A percentile compares a stretch with the other conserved stretches of the same genome.
Conservation (phyloP, 2,888 invertebrate genomes). For the Pandemis corylana region DNA sequence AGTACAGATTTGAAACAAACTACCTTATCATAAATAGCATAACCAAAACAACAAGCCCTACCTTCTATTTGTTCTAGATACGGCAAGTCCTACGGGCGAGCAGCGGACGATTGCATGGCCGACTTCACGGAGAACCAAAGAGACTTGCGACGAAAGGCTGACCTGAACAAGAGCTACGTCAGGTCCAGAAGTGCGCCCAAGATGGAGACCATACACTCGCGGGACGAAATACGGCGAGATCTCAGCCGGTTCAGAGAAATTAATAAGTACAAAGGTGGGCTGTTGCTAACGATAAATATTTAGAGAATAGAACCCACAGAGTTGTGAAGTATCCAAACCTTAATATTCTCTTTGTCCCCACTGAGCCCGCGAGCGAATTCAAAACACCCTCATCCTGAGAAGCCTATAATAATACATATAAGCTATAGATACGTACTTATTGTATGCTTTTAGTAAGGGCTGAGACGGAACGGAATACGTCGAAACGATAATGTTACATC, state of each 20-base stretch:
- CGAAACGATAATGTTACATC: too few relatives aligned
- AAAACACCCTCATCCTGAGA: too few relatives aligned
- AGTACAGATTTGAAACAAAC: too few relatives aligned
- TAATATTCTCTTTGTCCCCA: too few relatives aligned
- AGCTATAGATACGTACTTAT: too few relatives aligned
- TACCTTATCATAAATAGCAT: background rate
- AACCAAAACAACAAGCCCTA: background rate
- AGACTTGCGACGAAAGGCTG: constrained; percentile 70
- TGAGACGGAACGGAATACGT: too few relatives aligned
- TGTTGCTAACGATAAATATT: background rate
- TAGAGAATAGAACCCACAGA: too few relatives aligned
- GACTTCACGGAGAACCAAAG: constrained; percentile 82
- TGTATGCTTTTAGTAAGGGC: too few relatives aligned
- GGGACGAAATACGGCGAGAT: constrained; percentile 82
- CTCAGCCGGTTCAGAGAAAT: constrained; percentile 81
- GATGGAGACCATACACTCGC: constrained; percentile 82
- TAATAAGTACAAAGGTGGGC: constrained; percentile 82
- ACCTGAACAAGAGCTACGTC: constrained; percentile 74
- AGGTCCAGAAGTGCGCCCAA: constrained; percentile 84
- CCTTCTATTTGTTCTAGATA: constrained; percentile 58
- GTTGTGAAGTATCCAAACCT: too few relatives aligned
- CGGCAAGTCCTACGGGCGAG: constrained; percentile 84
- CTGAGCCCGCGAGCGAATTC: too few relatives aligned
- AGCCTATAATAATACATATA: too few relatives aligned
- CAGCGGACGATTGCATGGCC: constrained; percentile 86